These are phyloP conservation scores for Lottia scabra DNA, from an alignment of 2,888 invertebrate species.

Conservation along the genomic window DNA sequence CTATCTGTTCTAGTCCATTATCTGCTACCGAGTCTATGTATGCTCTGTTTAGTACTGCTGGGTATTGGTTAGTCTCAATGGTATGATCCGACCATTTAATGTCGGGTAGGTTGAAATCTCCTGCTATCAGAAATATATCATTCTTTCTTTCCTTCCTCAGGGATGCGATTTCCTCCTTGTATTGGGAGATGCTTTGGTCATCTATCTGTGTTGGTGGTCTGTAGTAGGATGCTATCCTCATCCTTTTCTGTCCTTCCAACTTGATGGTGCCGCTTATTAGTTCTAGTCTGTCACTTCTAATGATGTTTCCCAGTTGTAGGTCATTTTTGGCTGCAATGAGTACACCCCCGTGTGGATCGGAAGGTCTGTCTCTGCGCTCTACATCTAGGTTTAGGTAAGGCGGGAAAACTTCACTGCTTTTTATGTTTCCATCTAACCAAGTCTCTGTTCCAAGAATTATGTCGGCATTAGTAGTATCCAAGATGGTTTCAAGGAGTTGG, in stretches of 20 bases:
- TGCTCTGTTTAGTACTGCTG: not conserved
- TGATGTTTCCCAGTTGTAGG: not conserved
- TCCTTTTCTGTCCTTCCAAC: not conserved
- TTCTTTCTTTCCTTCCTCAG: not conserved
- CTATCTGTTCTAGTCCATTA: constrained; percentile 16
- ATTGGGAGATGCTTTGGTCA: not conserved
- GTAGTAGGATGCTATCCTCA: not conserved
- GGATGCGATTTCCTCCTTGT: not conserved
- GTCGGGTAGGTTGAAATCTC: constrained; percentile 19
- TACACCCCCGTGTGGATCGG: not conserved
- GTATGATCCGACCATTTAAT: constrained; percentile 1
- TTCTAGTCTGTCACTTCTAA: not conserved
- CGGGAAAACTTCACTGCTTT: constrained; percentile 2
- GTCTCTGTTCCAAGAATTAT: constrained; percentile 20
- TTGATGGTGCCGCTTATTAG: not conserved
- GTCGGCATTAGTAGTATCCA: constrained; percentile 10
- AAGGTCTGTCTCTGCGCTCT: not conserved
- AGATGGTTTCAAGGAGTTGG: not conserved
- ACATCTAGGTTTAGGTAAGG: not conserved
- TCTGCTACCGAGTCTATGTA: not conserved
- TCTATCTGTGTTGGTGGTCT: not conserved
- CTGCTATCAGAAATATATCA: constrained; percentile 12
- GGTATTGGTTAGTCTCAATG: not conserved
- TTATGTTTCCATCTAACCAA: constrained; percentile 12
- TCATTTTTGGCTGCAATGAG: constrained; percentile 6